phyloP scores from a whole-genome alignment of 2,113 vertebrate species.

The Zapornia atra region DNA sequence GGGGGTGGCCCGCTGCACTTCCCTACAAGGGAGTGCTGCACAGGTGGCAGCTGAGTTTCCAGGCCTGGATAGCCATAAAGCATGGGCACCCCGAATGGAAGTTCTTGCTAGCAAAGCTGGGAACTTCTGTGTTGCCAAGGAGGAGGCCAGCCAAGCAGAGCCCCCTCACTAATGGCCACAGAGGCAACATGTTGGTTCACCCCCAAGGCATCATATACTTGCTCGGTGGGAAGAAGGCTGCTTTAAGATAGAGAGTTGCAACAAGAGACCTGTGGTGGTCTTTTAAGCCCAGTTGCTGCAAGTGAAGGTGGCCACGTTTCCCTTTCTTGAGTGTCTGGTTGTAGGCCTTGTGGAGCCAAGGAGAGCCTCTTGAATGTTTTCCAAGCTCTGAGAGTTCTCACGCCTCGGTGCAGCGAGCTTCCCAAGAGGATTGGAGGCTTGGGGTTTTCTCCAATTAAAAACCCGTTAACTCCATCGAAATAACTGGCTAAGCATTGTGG shows the following conservation, averaged over 20 bases:
- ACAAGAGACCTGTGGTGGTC: neutral
- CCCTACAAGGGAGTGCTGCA: neutral
- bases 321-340: neutral
- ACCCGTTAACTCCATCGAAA: neutral
- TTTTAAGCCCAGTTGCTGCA: neutral
- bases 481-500: neutral
- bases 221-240: neutral
- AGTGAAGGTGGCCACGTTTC: neutral
- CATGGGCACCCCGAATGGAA: rapidly evolving
- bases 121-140: neutral
- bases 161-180: neutral
- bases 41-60: neutral
- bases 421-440: neutral
- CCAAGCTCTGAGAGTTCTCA: neutral
- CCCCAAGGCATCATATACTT: neutral
- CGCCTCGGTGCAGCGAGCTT: rapidly evolving
- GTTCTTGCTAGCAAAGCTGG: neutral
- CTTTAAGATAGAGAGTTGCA: neutral
- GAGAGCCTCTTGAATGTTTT: neutral
- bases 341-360: neutral
- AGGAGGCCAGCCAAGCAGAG: neutral
- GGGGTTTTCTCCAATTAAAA: neutral
- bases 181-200: neutral
- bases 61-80: rapidly evolving
- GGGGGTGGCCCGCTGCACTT: neutral